A percentile compares a stretch with the other conserved stretches of the same genome.
Evolutionary conservation across 1,140 invertebrate species (phyloP).

Genomic region (Drosophila varians): DNA sequence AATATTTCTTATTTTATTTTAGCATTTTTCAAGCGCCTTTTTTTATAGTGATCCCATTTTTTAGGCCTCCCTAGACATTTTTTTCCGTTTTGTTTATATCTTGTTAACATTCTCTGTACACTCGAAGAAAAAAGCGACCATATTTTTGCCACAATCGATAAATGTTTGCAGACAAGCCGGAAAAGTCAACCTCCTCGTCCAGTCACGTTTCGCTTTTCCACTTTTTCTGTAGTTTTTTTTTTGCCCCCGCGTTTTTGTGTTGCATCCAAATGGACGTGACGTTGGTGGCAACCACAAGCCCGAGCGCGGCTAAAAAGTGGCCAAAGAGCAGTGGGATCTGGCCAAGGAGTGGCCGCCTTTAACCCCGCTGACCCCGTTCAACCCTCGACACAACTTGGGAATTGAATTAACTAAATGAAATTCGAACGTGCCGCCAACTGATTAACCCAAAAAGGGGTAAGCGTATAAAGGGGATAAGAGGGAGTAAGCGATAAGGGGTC

Average conservation of each 20-base stretch:
- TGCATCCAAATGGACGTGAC: slow-evolving; percentile 50
- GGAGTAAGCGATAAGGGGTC: too few relatives aligned
- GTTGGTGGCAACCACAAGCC: slow-evolving; percentile 34
- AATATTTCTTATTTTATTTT: too few relatives aligned
- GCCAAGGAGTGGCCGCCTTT: background rate
- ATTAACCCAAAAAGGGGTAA: slow-evolving; percentile 18
- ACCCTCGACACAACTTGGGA: background rate
- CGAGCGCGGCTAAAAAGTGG: slow-evolving; percentile 2
- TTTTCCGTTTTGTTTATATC: slow-evolving; percentile 1
- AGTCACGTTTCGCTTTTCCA: slow-evolving; percentile 13
- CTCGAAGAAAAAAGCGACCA: background rate
- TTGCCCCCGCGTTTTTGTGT: slow-evolving; percentile 3
- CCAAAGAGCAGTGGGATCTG: slow-evolving; percentile 7
- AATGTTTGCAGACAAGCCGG: slow-evolving; percentile 12
- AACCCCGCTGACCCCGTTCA: background rate
- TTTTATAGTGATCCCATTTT: too few relatives aligned
- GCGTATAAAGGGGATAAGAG: too few relatives aligned
- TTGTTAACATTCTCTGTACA: slow-evolving; percentile 26
- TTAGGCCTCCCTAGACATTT: too few relatives aligned
- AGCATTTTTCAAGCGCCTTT: too few relatives aligned
- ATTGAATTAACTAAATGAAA: slow-evolving; percentile 77
- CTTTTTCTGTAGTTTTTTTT: background rate
- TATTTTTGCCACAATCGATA: slow-evolving; percentile 20
- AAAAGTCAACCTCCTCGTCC: slow-evolving; percentile 20
- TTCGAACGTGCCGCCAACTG: slow-evolving; percentile 62